Evolutionary conservation across 2,888 invertebrate genomes (phyloP), one percentile per base, ranked within the genome.

Genomic region (Isoperla grammatica): DNA sequence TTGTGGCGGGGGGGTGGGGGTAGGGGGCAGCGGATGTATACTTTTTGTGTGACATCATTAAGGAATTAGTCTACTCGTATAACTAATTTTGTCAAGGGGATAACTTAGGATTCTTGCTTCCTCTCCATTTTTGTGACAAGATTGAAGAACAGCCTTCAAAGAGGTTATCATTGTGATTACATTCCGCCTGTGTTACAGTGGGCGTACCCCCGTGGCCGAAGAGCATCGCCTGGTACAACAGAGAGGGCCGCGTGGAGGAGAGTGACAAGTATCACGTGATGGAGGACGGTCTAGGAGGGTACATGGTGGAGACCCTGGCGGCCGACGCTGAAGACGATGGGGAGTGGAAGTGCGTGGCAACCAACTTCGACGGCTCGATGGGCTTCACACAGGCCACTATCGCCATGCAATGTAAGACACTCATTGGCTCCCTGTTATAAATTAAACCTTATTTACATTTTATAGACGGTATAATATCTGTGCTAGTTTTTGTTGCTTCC

Each of bases 341-440:
- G 13, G 90, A 91, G 72, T 92, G 91, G 90, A 92, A 92, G 73
- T 91, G 91, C 70, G 89, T 90, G 11, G 90, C 90, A 6, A 87
- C 87, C 13, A 90, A 87, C 71, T 75, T 80, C 12, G 86, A 86
- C 45, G 89, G 88, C 64, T 61, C 59, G 11, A 85, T 87, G 65
- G 87, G 89, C 61, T 87, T 90, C 63, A 82, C 89, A 22, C 81
- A 86, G 3, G 86, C 88, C 71, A 79, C 79, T 63, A 83, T 92
- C 57, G 78, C 83, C 64, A 89, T 92, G 86, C 84, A 86, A 68
- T 88, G 90, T 90, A 75, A 81, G 82, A 69, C 45, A 37, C 29
- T 15, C 5, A 19, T 11, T 15, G 37, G 37, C 37, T 37, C 8
- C n/a, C 8, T 17, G n/a, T n/a, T n/a, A n/a, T n/a, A 15, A 43